Evolutionary conservation across 2,113 vertebrate genomes (phyloP), one percentile per base, ranked within the genome.

Genomic region (Urocynchramus pylzowi): DNA sequence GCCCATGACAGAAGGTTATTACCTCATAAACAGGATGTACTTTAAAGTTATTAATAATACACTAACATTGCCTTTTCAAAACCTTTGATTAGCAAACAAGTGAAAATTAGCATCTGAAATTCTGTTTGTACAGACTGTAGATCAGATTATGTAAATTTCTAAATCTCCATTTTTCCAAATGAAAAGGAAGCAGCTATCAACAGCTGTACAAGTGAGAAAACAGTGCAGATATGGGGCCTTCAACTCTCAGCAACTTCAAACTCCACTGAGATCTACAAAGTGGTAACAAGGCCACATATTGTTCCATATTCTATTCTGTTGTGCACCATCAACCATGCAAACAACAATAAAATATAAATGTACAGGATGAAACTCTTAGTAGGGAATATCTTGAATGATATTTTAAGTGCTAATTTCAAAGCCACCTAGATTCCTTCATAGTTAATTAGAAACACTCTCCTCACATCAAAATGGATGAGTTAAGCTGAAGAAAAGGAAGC

Each of bases 21-120:
- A 94, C 94, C 89, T 95, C 80, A 96, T 94, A 97, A 97, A 97
- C 93, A 97, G 95, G 96, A 96, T 94, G 94, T 97, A 96, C 91
- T 96, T 95, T 94, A 95, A 94, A 96, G 87, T 95, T 96, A 96
- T 92, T 97, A 97, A 84, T 95, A 95, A 94, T 91, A 97, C 84
- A 97, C 89, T 95, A 96, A 94, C 93, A 95, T 12, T 94, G 96
- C 89, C 86, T 96, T 95, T 95, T 89, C 89, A 90, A 96, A 95
- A 95, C 61, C 95, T 97, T 91, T 96, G 94, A 95, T 95, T 96
- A 96, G 85, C 86, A 97, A 96, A 97, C 89, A 95, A 95, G 93
- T 82, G 49, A 94, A 96, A 97, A 97, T 95, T 89, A 95, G 89
- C 91, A 94, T 96, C 80, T 64, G 52, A 95, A 95, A 97, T 95